These are phyloP conservation scores for Lepilemur ruficaudatus DNA, from an alignment of 2,797 vertebrate species.

Conservation along the genomic window DNA sequence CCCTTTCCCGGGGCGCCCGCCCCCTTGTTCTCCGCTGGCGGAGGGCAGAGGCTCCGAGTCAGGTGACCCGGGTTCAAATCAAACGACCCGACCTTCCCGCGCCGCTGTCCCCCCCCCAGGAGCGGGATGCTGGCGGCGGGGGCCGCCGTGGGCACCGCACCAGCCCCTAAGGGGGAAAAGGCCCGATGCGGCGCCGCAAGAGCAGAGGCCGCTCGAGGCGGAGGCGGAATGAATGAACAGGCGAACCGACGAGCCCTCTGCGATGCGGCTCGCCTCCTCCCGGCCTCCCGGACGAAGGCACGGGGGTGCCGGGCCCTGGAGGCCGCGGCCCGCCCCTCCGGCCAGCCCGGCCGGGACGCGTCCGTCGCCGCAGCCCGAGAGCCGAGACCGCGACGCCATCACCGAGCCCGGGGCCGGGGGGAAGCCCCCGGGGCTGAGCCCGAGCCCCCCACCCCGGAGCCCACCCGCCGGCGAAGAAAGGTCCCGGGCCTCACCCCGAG, in stretches of 20 bases:
- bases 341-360: not conserved
- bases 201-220: not conserved
- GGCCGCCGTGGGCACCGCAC: not conserved
- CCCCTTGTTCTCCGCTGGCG: not conserved
- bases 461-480: constrained; percentile 13
- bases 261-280: not conserved
- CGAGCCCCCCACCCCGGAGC: not conserved
- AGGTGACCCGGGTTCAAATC: not conserved
- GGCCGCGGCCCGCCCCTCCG: constrained; percentile 4
- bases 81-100: not conserved
- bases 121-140: not conserved
- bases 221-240: constrained; percentile 43
- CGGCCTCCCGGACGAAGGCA: not conserved
- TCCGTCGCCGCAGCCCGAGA: not conserved
- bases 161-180: not conserved
- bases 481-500: constrained; percentile 49
- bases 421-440: not conserved
- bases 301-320: not conserved
- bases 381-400: not conserved
- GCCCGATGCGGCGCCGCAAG: not conserved
- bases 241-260: not conserved
- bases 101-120: not conserved
- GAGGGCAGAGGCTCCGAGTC: not conserved
- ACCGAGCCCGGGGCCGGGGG: too few relatives aligned
- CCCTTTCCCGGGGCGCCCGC: not conserved